Base-by-base conservation (phyloP, 2,888 invertebrate genomes). In the Latrodectus hesperus region DNA sequence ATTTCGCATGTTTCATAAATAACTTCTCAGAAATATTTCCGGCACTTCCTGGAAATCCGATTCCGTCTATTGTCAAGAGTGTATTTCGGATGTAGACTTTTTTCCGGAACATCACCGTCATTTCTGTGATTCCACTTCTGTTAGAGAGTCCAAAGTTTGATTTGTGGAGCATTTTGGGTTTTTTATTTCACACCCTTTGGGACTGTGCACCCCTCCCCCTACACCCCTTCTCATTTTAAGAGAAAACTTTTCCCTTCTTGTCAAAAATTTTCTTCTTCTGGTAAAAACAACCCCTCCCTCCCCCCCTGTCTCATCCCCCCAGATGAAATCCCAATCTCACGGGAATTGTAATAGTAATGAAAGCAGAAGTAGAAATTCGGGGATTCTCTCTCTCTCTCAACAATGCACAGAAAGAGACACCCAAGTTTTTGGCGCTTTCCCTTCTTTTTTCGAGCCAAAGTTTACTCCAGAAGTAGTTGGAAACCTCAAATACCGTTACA, bases 341-440 rank as follows among this genome's bases (percentile, higher is more conserved):
- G 86, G 86, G 86, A 87, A 87, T 81, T 53, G 65, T 38, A 79
- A 87, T 74, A 87, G 76, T 87, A 82, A 87, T 87, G 77, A 84
- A 78, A 84, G 67, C 49, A 64, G 73, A 73, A 68, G 65, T 76
- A 60, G 22, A 38, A 75, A 55, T n/a, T 22, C 60, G 55, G 75
- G 75, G 26, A 16, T 16, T 53, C 70, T 16, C n/a, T 26, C n/a
- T 22, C 26, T 22, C 55, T 14, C 10, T 12, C 12, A 60, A 60
- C 60, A 16, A 16, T 12, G 14, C 60, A 9, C 12, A 51, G 49
- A 71, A 71, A 71, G 71, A 49, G 49, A 71, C 71, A 71, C 49
- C 71, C 71, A 38, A 38, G 11, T 10, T 26, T 38, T 26, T 26
- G 60, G 60, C 60, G n/a, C 60, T 60, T 26, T 38, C 71, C 71